Conservation (phyloP, 2,797 vertebrate genomes). For the Liasis olivaceus region DNA sequence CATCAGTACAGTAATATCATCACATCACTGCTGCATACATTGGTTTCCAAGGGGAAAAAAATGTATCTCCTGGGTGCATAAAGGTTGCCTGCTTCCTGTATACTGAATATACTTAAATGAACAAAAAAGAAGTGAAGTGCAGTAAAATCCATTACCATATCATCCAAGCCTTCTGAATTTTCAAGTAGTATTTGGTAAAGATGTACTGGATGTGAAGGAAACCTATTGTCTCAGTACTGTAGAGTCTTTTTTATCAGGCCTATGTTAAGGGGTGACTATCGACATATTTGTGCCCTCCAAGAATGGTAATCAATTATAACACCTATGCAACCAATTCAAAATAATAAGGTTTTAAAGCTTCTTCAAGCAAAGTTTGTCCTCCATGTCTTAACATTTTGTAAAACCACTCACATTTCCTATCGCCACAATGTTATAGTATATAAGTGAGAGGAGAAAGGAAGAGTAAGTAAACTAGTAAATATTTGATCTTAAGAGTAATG, state of each 20-base stretch:
- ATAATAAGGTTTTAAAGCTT: constrained; percentile 33
- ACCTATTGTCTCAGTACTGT: neutral
- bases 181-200: neutral
- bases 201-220: neutral
- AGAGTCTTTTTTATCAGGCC: neutral
- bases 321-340: constrained; percentile 28
- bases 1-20: neutral
- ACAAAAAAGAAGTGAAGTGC: neutral
- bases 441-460: constrained; percentile 31
- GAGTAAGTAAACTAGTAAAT: constrained; percentile 36
- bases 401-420: constrained; percentile 44
- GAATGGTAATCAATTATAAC: neutral
- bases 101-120: neutral
- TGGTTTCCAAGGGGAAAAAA: neutral
- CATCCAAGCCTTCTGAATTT: neutral
- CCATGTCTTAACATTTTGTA: constrained; percentile 44
- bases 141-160: neutral
- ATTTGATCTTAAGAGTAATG: constrained; percentile 44
- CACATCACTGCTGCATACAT: neutral
- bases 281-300: constrained; percentile 15
- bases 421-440: constrained; percentile 50
- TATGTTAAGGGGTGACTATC: constrained; percentile 13
- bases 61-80: neutral
- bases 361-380: constrained; percentile 10
- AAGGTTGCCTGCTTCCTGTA: neutral